Conservation (phyloP, 2,888 invertebrate species). For the Gastrophysa polygoni region DNA sequence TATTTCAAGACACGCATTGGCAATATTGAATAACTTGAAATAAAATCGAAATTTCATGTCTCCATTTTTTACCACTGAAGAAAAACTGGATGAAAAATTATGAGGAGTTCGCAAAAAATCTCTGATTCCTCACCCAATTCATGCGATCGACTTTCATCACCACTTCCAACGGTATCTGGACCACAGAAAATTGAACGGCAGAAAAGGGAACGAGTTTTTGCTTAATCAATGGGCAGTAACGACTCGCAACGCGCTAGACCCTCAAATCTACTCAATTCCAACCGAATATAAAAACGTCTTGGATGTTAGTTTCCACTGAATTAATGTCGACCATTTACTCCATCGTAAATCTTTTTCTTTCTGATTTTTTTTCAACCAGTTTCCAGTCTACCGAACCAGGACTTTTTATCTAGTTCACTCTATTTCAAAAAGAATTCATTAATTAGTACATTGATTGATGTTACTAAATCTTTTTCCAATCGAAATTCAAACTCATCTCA, state of each 20-base stretch:
- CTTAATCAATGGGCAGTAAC: conserved; percentile 26
- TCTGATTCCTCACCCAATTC: background rate
- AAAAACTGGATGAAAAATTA: no score
- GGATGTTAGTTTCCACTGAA: background rate
- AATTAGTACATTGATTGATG: no score
- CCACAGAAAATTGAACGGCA: conserved; percentile 26
- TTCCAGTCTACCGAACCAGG: background rate
- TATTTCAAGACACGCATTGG: no score
- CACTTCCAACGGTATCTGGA: conserved; percentile 5
- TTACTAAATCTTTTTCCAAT: no score
- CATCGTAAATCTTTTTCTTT: background rate
- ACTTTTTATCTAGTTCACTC: background rate
- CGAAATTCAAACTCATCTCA: no score
- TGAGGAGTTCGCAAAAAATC: background rate
- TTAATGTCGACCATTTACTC: background rate
- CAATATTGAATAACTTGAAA: no score
- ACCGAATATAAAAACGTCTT: background rate
- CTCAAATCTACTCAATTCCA: background rate
- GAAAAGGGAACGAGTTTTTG: conserved; percentile 24
- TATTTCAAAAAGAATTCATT: no score
- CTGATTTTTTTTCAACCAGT: background rate
- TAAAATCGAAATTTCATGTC: no score
- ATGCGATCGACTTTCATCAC: background rate
- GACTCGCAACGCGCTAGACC: conserved; percentile 16
- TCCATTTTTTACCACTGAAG: no score